Evolutionary conservation across 1,140 invertebrate species (phyloP), one percentile per base, ranked within the genome.

Genomic region (Plodia interpunctella): DNA sequence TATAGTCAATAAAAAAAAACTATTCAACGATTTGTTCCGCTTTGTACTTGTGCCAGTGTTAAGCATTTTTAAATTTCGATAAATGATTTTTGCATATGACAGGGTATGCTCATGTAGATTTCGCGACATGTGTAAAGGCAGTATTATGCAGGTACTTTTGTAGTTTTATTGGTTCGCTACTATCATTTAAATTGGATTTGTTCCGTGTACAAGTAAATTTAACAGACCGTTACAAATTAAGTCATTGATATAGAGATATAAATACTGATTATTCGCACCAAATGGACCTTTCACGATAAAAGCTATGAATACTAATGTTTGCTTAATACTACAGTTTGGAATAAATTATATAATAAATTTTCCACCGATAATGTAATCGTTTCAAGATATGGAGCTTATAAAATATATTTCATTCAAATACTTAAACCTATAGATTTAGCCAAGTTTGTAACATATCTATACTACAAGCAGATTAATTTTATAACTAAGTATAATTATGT

Each of bases 81-180:
- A 84, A 87, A 86, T 80, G 78, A 88, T 88, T 88, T 88, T 86
- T 87, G 81, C 86, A 88, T 88, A 87, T 88, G 86, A 68, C 72
- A 55, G 55, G 73, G 68, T 69, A 77, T 71, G 63, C 58, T 62
- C 57, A 78, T 80, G 77, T 64, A 72, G 65, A 81, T 81, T 76
- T 68, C 3, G 64, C 69, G 71, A 87, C 80, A 84, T 84, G 78
- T 83, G 77, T 74, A 66, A 72, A 83, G 65, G 72, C 35, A 38
- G 35, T 11, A 11, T 11, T 38, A 11, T 38, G 13, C 82, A 85
- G 78, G 80, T 83, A 80, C 70, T 61, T 63, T 78, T 66, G 64
- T 59, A 60, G n/a, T 80, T 78, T 78, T 76, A 76, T 80, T 74
- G 72, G 65, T 53, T 51, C 52, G 57, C 59, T 58, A 67, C 55